phyloP scores from a whole-genome alignment of 2,888 invertebrate genomes.

The Meteorus cinctellus region DNA sequence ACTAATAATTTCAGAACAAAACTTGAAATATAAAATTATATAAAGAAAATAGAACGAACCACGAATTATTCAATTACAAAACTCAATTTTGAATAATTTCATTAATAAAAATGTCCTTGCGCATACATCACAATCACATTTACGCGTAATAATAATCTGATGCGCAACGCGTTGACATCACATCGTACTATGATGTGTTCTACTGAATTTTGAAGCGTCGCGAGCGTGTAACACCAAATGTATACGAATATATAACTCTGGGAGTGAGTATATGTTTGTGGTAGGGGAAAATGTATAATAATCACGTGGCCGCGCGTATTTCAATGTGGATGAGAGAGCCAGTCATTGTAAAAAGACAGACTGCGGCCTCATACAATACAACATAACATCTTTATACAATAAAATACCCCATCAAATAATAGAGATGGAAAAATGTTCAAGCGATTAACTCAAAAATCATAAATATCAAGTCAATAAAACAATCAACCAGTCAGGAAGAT shows the following conservation, averaged over 20 bases:
- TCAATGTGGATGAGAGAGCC: no score
- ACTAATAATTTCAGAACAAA: no score
- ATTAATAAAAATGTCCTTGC: conserved; percentile 4
- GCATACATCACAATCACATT: not conserved
- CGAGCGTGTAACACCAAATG: not conserved
- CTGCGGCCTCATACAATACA: no score
- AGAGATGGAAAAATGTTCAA: no score
- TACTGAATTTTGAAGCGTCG: not conserved
- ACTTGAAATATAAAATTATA: no score
- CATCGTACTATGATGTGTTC: not conserved
- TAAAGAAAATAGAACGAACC: no score
- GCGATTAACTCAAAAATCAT: no score
- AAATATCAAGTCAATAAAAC: no score
- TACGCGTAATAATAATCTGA: not conserved
- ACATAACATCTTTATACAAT: no score
- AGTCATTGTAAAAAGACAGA: no score
- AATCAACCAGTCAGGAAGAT: no score
- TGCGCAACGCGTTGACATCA: not conserved
- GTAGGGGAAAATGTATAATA: not conserved
- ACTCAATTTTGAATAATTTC: not conserved
- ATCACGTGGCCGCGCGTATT: not conserved
- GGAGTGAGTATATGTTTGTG: not conserved
- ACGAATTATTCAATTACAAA: not conserved
- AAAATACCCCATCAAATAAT: no score
- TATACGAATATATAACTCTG: not conserved